A percentile compares a stretch with the other conserved stretches of the same genome.
These are phyloP conservation scores for Chaitophorus viminalis DNA, from an alignment of 2,888 invertebrate species.

Conservation along the genomic window DNA sequence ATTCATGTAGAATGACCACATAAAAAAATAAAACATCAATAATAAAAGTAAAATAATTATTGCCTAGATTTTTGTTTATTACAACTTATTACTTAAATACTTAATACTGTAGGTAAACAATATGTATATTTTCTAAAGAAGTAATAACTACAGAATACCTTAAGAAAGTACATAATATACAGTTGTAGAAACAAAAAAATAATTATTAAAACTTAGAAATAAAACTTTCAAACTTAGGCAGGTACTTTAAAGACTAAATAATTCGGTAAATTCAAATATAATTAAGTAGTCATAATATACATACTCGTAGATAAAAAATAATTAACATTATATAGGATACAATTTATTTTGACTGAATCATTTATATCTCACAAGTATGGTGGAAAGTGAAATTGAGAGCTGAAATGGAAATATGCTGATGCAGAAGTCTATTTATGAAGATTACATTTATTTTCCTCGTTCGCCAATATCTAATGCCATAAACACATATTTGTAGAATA, in stretches of 20 bases:
- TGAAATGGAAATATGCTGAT: neutral
- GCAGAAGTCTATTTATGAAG: neutral
- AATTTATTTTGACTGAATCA: neutral
- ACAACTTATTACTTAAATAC: neutral
- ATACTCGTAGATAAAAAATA: neutral
- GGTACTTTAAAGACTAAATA: constrained; percentile 32
- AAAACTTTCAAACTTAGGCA: neutral
- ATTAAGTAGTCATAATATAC: constrained; percentile 26
- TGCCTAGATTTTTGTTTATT: constrained; percentile 18
- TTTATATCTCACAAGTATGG: neutral
- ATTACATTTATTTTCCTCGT: constrained; percentile 34
- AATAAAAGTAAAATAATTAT: neutral
- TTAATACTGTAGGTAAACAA: neutral
- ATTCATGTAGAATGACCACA: neutral
- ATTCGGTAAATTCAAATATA: constrained; percentile 24
- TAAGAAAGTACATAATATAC: neutral
- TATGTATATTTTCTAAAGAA: too few relatives aligned
- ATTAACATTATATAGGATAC: neutral
- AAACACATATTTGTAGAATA: constrained; percentile 62
- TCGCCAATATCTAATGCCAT: constrained; percentile 41
- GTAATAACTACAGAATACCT: neutral
- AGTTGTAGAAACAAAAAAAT: neutral
- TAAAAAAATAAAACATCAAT: neutral
- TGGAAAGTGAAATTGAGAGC: neutral
- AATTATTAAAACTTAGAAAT: constrained; percentile 1